Conservation (phyloP, 2,797 vertebrate species). For the Oceanodroma leucorhoa region DNA sequence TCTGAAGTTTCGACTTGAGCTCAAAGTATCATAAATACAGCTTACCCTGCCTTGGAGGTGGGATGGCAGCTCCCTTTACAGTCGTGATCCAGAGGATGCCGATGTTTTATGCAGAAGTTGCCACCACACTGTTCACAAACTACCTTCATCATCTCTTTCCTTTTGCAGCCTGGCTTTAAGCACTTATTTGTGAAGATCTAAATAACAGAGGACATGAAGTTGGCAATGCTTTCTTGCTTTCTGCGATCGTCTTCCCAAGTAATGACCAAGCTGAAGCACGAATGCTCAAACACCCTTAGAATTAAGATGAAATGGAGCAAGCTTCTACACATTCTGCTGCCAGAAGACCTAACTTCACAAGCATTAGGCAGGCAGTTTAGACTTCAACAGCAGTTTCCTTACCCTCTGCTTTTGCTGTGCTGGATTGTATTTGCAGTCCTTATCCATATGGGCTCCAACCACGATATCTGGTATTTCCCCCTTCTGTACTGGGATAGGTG, state of each 20-base stretch:
- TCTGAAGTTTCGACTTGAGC: background rate
- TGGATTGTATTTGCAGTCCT: conserved; percentile 84
- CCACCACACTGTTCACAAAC: conserved; percentile 85
- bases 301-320: background rate
- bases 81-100: conserved; percentile 89
- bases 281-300: background rate
- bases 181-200: conserved; percentile 91
- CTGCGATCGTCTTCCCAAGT: background rate
- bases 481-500: conserved; percentile 85
- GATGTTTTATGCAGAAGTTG: conserved; percentile 92
- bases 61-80: conserved; percentile 76
- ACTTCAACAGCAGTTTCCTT: background rate
- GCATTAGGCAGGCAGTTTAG: background rate
- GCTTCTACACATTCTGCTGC: background rate
- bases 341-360: background rate
- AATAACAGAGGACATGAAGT: background rate
- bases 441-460: conserved; percentile 90
- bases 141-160: conserved; percentile 90
- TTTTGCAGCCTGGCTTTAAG: conserved; percentile 88
- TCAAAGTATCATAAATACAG: accelerated
- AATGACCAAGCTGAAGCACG: background rate
- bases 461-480: conserved; percentile 89
- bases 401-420: conserved; percentile 86
- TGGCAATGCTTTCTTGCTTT: background rate
- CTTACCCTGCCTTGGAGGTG: conserved; percentile 82